Evolutionary conservation across 1,140 invertebrate species (phyloP), one percentile per base, ranked within the genome.

Genomic region (Scaptomyza graminum): DNA sequence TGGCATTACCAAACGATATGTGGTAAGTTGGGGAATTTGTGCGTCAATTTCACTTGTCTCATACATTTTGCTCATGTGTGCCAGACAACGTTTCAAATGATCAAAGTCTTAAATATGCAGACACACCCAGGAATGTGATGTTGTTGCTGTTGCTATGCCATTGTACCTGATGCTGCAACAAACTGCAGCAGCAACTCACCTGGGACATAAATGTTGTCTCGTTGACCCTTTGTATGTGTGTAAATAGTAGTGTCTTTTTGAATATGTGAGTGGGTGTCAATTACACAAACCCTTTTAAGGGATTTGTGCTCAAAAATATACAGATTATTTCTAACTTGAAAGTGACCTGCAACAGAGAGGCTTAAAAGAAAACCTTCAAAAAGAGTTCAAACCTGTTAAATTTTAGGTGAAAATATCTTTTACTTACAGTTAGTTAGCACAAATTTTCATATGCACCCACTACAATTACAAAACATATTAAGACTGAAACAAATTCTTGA

Each of bases 51-150:
- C 41, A 44, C 28, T 60, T 51, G 59, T 15, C 60, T 44, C 54
- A 43, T 73, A 59, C 56, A 56, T 74, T 59, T 77, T 74, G 44
- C 64, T 62, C 41, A 18, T 72, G 65, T 47, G 16, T 52, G 50
- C 13, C 51, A 52, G 39, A 28, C 71, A 75, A 57, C 60, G 66
- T 76, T 70, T 76, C 62, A 70, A 76, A 79, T 73, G 79, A 87
- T 83, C 83, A 87, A 87, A 87, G 83, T 79, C 85, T 87, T 59
- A 87, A 88, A 88, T 87, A 88, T 87, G 83, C 83, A 88, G 83
- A 87, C 83, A 88, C 56, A 65, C 69, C 8, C 31, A 59, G 83
- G 79, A 87, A 83, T 87, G 76, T 75, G 65, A 51, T 61, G n/a
- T 41, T 59, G 39, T 16, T 41, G 7, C 16, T 49, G 34, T 39